Evolutionary conservation across 2,113 vertebrate species (phyloP).

Genomic region (Myiopsitta monachus): DNA sequence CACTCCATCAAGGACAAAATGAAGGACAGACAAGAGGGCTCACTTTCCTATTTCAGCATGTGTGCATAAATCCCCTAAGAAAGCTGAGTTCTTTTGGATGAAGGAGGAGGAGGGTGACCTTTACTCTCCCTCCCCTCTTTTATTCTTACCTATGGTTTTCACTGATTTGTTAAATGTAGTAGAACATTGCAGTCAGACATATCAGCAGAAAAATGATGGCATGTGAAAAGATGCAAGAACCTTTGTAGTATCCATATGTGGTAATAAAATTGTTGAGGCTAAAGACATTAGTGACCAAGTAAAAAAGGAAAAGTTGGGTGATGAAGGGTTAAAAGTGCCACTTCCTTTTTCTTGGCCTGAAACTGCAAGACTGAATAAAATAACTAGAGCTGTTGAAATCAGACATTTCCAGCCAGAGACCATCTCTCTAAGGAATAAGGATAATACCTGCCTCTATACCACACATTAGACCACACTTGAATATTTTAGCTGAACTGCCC

Average conservation of each 20-base stretch:
- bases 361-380: neutral
- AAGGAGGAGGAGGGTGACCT: neutral
- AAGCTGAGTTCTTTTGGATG: neutral
- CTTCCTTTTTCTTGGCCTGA: neutral
- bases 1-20: neutral
- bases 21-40: neutral
- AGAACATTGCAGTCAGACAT: neutral
- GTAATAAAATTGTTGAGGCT: neutral
- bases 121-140: neutral
- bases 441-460: neutral
- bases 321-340: neutral
- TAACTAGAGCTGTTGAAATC: neutral
- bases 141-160: neutral
- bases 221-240: neutral
- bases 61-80: neutral
- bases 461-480: neutral
- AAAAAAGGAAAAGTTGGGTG: neutral
- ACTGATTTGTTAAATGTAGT: neutral
- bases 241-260: neutral
- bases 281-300: neutral
- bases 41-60: neutral
- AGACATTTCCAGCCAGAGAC: neutral
- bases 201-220: neutral
- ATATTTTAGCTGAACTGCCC: neutral
- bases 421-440: neutral